Base-by-base conservation (phyloP, 1,140 invertebrate genomes). In the Diabrotica virgifera region DNA sequence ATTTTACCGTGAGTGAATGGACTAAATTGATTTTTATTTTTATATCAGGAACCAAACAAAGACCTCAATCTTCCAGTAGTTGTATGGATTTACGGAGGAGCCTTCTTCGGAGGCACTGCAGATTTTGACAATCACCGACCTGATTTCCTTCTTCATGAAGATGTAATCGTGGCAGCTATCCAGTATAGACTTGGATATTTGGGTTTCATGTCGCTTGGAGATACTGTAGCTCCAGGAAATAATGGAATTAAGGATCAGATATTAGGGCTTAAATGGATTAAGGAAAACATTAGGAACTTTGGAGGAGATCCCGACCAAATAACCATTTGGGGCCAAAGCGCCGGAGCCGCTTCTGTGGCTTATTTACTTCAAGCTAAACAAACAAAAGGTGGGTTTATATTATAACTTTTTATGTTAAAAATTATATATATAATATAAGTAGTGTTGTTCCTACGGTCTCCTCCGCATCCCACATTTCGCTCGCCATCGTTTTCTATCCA, bases 21-120 rank as follows among this genome's bases (percentile, higher is more conserved):
- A n/a, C n/a, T n/a, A n/a, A n/a, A n/a, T n/a, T n/a, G n/a, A n/a
- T n/a, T 24, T 24, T 24, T 24, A 24, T 24, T 24, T 24, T 24
- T 24, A 1, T 2, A 24, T 24, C 36, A 59, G 57, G 13, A 13
- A 13, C 57, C 57, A 13, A 59, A 61, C 12, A n/a, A 60, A 58
- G 4, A 62, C 8, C 61, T 62, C n/a, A 67, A 69, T 14, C 36
- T 70, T 0, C 65, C 65, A 11, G 66, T 67, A 11, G 63, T 70
- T 46, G 84, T 92, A 1, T 93, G 85, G 84, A 84, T 93, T 24
- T 87, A 93, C 74, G 91, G 90, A 0, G 91, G 91, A 2, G 85
- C 84, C 5, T 90, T 90, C 67, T 80, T 84, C 6, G 80, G 81
- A 58, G 88, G 89, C 5, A 84, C 83, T 0, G 83, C 83, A 12